Base-by-base conservation (phyloP, 2,113 vertebrate species). In the Epinephelus fuscoguttatus region DNA sequence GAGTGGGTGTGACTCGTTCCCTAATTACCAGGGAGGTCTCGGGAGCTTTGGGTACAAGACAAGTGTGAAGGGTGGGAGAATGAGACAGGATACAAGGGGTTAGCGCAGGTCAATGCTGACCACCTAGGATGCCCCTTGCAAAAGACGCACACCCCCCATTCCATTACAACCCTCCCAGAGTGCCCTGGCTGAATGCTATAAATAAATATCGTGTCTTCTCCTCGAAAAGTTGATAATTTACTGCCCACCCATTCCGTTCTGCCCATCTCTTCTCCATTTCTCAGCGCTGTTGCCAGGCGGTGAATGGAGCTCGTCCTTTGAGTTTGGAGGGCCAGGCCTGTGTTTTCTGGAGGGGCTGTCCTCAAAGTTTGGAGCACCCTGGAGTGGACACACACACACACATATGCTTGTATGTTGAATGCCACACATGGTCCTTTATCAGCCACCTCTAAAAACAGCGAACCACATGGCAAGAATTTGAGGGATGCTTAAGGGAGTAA, bases 11-110 rank as follows among this genome's bases (percentile, higher is more conserved):
- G 82, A 95, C 96, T 96, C 94, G 96, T 97, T 97, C 95, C 88
- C 97, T 99, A 98, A 99, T 99, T 98, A 99, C 98, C 97, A 97
- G 97, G 98, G 97, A 99, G 97, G 98, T 97, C 96, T 96, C 88
- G 81, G 96, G 91, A 97, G 96, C 95, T 96, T 95, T 62, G 91
- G 61, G 49, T 86, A 95, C 95, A 95, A 96, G 96, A 95, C 82
- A 95, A 96, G 96, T 96, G 81, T 97, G 96, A 96, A 96, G 95
- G 95, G 78, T 42, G 33, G 91, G 94, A 97, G 96, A 98, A 97
- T 96, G 94, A 95, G 96, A 98, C 96, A 97, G 97, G 97, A 99
- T 97, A 98, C 95, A 94, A 95, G 95, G 92, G 97, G 97, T 97
- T 95, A 97, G 89, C 88, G 79, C 90, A 94, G 97, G 97, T 97